Evolutionary conservation across 2,888 invertebrate species (phyloP), one percentile per base, ranked within the genome.

Genomic region (Clivina fossor): DNA sequence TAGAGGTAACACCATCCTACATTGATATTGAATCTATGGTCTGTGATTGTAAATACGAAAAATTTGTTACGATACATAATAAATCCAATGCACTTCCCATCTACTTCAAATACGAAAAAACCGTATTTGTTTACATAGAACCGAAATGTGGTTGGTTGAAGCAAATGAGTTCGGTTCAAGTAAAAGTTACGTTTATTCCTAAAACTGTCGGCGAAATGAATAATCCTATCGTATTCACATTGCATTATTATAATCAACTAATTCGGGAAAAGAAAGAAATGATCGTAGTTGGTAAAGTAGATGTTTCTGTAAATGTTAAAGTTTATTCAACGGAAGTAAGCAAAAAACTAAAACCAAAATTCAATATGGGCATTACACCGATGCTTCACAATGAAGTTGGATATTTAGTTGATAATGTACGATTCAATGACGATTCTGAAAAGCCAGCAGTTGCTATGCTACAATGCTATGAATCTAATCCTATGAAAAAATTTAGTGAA

Each of bases 1-100:
- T 84, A 11, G 66, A 66, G 3, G 71, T 82, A 58, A 61, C 65
- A 16, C 84, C 84, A 1, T 69, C 75, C 55, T 62, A 67, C 4
- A 58, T 83, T 0, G 62, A 76, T 58, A 75, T 82, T 58, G 75
- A 74, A 2, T 68, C 78, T 28, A 68, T 82, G 7, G 33, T 62
- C 30, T 67, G 80, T 2, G 61, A 65, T 70, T 74, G 63, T 68
- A 65, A 26, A 65, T 68, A 67, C 67, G 68, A 7, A 68, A 69
- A 2, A 3, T n/a, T 1, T 8, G 4, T 49, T 9, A 43, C 13
- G 9, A 19, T 57, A 13, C 9, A 3, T 9, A 82, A 82, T 65
- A 68, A 73, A 18, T 80, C 79, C 1, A 64, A 64, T 24, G 55
- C 67, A 9, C 68, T 75, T 19, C 66, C 75, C 2, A 70, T 79